Percentiles rank a stretch among this genome's conserved stretches.
These are phyloP conservation scores for Meleagris gallopavo DNA, from an alignment of 2,113 vertebrate genomes.

Conservation along the genomic window DNA sequence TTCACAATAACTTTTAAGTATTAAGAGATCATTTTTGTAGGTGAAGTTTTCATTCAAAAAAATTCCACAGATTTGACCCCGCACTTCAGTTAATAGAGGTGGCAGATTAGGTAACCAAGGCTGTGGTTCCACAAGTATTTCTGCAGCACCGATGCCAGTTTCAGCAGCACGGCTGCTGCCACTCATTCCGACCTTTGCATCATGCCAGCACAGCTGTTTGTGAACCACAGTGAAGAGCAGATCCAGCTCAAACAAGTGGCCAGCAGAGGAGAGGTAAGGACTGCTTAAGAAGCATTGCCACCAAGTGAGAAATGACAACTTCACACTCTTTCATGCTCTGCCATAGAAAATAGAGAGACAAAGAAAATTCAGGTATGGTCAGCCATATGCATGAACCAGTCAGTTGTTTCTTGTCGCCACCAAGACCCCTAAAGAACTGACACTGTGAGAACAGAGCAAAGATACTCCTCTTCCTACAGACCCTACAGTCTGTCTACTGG, in stretches of 20 bases:
- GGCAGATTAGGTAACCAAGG: constrained; percentile 50
- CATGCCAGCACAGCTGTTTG: constrained; percentile 49
- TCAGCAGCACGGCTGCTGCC: constrained; percentile 28
- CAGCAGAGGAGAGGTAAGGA: background rate
- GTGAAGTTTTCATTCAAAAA: constrained; percentile 34
- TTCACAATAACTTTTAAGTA: background rate
- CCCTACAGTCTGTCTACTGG: background rate
- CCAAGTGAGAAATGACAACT: background rate
- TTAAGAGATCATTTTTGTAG: background rate
- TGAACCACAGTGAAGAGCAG: background rate
- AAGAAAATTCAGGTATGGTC: background rate
- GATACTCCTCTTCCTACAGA: background rate
- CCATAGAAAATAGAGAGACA: accelerated
- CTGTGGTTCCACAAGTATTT: constrained; percentile 63
- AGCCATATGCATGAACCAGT: background rate
- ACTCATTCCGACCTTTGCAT: constrained; percentile 63
- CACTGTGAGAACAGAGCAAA: background rate
- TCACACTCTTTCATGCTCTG: accelerated
- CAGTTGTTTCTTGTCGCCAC: background rate
- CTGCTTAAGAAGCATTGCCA: constrained; percentile 10
- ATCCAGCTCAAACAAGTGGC: background rate
- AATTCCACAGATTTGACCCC: constrained; percentile 19
- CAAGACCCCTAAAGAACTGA: background rate
- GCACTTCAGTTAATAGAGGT: constrained; percentile 21
- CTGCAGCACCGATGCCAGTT: constrained; percentile 41